Evolutionary conservation across 2,113 vertebrate species (phyloP).

Genomic region (Ictalurus furcatus): DNA sequence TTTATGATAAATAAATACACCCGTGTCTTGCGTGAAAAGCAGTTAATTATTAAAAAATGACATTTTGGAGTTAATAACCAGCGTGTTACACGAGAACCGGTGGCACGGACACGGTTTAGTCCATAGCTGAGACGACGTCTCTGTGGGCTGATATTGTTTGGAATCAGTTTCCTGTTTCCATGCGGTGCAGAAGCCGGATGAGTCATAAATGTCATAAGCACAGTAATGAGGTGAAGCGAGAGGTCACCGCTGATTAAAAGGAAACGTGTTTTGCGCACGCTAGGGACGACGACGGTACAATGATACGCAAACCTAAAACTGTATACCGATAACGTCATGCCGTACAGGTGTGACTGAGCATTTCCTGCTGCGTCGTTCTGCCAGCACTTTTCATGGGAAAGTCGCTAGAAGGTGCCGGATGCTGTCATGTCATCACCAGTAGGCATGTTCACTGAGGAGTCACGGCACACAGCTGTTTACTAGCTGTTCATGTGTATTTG

Average conservation of each 20-base stretch:
- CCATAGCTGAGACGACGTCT: not conserved
- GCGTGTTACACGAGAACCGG: not conserved
- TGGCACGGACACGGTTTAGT: not conserved
- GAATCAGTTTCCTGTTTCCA: not conserved
- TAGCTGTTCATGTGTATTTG: not conserved
- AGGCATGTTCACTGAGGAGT: not conserved
- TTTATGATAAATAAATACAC: not conserved
- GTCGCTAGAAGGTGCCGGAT: not conserved
- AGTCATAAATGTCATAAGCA: constrained; percentile 8
- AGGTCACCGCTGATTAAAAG: not conserved
- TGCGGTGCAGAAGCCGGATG: not conserved
- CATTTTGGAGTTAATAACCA: not conserved
- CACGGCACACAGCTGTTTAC: not conserved
- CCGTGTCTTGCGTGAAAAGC: not conserved
- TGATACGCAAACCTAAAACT: not conserved
- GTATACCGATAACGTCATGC: not conserved
- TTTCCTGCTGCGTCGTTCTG: not conserved
- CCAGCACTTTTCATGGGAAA: not conserved
- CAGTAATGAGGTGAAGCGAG: not conserved
- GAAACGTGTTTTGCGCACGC: not conserved
- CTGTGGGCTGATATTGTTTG: not conserved
- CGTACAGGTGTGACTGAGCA: not conserved
- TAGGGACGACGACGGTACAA: not conserved
- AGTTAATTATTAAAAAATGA: not conserved
- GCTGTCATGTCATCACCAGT: not conserved